phyloP scores from a whole-genome alignment of 2,888 invertebrate species.

The Drosophila picticornis region DNA sequence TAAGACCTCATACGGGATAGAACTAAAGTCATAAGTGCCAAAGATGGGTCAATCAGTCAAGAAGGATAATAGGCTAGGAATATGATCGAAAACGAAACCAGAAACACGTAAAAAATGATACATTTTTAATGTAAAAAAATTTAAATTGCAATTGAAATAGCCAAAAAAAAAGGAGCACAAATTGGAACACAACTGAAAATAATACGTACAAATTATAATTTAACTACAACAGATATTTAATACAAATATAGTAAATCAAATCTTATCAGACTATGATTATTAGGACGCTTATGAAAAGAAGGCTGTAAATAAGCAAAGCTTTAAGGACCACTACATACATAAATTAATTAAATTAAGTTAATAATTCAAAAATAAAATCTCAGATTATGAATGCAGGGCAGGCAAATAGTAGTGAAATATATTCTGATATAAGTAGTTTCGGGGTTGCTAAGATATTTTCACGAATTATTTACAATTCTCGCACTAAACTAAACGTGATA shows the following conservation, averaged over 20 bases:
- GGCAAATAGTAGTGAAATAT: neutral
- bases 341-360: neutral
- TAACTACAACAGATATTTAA: neutral
- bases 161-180: neutral
- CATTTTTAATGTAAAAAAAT: neutral
- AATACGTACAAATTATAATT: neutral
- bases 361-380: neutral
- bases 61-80: neutral
- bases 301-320: neutral
- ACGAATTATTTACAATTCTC: neutral
- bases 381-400: neutral
- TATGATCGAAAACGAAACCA: neutral
- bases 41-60: neutral
- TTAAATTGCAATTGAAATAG: neutral
- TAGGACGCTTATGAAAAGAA: neutral
- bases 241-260: neutral
- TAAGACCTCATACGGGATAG: neutral
- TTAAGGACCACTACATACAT: neutral
- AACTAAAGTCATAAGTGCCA: neutral
- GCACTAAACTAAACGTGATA: neutral
- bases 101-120: neutral
- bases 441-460: neutral
- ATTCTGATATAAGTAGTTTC: neutral
- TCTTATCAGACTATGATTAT: neutral
- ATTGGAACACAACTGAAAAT: neutral